Conservation (phyloP, 2,797 vertebrate species). For the Mionectes olivaceus region DNA sequence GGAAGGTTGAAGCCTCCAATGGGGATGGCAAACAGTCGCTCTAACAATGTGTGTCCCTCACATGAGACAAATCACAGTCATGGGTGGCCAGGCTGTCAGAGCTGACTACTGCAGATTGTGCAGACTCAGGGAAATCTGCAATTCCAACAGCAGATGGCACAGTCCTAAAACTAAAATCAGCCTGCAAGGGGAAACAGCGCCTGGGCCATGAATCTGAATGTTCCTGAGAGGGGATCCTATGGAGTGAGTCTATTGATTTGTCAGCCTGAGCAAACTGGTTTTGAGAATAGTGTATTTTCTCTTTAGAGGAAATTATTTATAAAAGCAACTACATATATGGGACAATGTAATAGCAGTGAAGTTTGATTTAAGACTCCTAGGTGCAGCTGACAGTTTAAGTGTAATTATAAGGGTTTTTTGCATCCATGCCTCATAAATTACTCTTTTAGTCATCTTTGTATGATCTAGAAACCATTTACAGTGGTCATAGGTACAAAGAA, state of each 20-base stretch:
- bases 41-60: background rate
- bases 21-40: background rate
- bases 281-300: background rate
- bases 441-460: background rate
- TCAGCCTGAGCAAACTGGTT: background rate
- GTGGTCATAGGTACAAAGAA: background rate
- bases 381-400: background rate
- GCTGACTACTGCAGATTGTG: background rate
- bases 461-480: background rate
- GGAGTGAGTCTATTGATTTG: background rate
- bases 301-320: background rate
- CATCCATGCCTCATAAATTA: background rate
- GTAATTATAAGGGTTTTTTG: background rate
- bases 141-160: slow-evolving; percentile 66
- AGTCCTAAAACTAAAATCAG: slow-evolving; percentile 56
- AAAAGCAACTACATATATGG: background rate
- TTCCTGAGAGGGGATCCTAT: background rate
- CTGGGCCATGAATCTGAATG: background rate
- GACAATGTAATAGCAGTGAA: background rate
- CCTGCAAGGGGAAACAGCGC: background rate
- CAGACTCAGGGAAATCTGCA: background rate
- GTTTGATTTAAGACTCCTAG: background rate
- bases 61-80: background rate
- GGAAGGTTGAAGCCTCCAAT: background rate
- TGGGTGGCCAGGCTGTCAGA: fast-evolving